Conservation (phyloP, 1,140 invertebrate species). For the Triops longicaudatus region DNA sequence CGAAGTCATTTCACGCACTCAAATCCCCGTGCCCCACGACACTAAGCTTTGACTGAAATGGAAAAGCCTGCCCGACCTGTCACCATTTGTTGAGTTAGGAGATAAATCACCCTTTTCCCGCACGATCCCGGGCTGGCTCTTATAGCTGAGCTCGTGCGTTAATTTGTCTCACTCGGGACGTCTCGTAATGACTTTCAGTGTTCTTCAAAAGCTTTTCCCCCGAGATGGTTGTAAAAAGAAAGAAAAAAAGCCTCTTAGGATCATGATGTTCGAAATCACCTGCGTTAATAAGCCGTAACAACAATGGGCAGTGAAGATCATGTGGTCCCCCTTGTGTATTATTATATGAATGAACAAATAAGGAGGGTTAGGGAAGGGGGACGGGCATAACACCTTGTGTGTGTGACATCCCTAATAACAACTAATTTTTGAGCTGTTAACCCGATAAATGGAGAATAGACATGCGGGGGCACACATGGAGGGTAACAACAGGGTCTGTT, state of each 20-base stretch:
- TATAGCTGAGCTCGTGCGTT: neutral
- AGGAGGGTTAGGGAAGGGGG: neutral
- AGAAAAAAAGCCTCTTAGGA: no score
- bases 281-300: neutral
- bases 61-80: neutral
- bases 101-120: neutral
- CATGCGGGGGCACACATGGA: neutral
- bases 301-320: neutral
- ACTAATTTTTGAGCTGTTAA: neutral
- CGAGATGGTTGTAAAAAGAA: no score
- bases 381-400: no score
- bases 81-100: neutral
- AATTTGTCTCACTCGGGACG: neutral
- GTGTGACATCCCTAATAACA: slow-evolving; percentile 3
- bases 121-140: no score
- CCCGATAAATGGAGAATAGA: neutral
- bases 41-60: neutral
- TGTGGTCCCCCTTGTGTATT: neutral
- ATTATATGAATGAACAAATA: neutral
- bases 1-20: neutral
- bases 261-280: neutral
- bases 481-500: neutral
- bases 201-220: no score
- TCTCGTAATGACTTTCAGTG: no score
- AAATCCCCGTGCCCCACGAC: neutral